Percentiles rank a stretch among this genome's conserved stretches.
Conservation (phyloP, 2,113 vertebrate genomes). For the Clarias batrachus region DNA sequence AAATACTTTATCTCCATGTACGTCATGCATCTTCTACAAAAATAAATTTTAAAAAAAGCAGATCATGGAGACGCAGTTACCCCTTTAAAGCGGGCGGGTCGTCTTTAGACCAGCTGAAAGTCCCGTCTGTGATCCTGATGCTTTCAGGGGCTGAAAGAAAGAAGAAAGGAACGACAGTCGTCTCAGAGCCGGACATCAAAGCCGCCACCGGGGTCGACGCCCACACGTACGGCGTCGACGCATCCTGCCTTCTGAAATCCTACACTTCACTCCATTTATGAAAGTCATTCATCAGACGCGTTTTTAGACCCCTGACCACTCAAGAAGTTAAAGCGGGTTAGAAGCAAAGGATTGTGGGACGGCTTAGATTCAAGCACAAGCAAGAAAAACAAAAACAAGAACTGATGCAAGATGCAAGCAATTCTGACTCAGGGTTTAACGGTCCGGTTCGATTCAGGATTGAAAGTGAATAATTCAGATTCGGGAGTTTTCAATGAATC, state of each 20-base stretch:
- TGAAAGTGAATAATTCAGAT: background rate
- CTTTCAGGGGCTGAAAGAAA: constrained; percentile 70
- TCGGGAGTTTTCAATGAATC: background rate
- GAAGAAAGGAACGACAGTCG: constrained; percentile 6
- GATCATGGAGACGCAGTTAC: constrained; percentile 58
- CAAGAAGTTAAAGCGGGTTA: no score
- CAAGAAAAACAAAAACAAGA: no score
- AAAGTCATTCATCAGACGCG: background rate
- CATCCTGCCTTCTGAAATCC: background rate
- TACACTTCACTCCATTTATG: background rate
- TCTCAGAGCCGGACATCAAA: constrained; percentile 35
- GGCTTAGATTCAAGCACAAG: background rate
- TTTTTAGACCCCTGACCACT: no score
- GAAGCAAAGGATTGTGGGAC: background rate
- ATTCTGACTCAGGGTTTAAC: no score
- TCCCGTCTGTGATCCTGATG: constrained; percentile 79
- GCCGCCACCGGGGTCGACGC: constrained; percentile 43
- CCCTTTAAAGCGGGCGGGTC: constrained; percentile 79
- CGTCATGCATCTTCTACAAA: background rate
- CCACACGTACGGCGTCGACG: background rate
- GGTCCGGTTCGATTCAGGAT: no score
- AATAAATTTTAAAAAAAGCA: background rate
- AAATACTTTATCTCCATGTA: background rate
- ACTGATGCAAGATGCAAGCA: no score
- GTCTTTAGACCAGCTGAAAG: constrained; percentile 85